Percentiles rank a stretch among this genome's conserved stretches.
Evolutionary conservation across 53 echinoderm and acorn worm species (phyloP).

Genomic region (Luidia sarsii): DNA sequence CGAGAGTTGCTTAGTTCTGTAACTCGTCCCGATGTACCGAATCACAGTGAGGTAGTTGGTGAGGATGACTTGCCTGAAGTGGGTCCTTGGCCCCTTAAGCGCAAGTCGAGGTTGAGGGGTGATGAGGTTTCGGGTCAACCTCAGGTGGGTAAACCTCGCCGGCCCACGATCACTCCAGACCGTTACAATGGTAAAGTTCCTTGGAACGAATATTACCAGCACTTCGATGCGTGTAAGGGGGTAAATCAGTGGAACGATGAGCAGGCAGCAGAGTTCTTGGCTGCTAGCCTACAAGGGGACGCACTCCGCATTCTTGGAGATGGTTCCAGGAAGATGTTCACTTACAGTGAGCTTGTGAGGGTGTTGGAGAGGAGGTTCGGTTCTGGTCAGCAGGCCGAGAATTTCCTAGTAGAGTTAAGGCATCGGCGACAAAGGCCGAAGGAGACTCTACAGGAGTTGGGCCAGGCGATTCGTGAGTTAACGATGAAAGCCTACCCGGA

Average conservation of each 20-base stretch:
- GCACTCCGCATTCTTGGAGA: constrained; percentile 16
- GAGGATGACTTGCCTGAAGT: constrained; percentile 4
- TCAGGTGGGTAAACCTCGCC: constrained; percentile 7
- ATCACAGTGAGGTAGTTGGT: background rate
- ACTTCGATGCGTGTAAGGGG: constrained; percentile 21
- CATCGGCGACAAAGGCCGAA: background rate
- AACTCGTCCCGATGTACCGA: background rate
- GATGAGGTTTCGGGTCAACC: constrained; percentile 3
- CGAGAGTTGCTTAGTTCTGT: background rate
- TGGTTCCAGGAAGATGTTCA: background rate
- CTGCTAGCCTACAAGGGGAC: constrained; percentile 25
- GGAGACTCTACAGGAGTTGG: constrained; percentile 10
- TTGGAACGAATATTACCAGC: constrained; percentile 20
- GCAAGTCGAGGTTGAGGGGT: background rate
- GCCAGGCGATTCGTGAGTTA: background rate
- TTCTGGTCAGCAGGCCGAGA: constrained; percentile 5
- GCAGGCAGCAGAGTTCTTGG: background rate
- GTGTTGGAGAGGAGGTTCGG: background rate
- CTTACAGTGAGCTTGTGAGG: background rate
- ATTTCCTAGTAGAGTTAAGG: constrained; percentile 11
- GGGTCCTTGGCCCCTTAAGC: background rate
- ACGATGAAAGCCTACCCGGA: background rate
- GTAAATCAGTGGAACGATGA: constrained; percentile 31
- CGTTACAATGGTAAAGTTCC: constrained; percentile 15
- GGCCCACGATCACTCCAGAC: constrained; percentile 7